Percentiles rank a stretch among this genome's conserved stretches.
These are phyloP conservation scores for Drosophila merina DNA, from an alignment of 2,888 invertebrate species.

Conservation along the genomic window DNA sequence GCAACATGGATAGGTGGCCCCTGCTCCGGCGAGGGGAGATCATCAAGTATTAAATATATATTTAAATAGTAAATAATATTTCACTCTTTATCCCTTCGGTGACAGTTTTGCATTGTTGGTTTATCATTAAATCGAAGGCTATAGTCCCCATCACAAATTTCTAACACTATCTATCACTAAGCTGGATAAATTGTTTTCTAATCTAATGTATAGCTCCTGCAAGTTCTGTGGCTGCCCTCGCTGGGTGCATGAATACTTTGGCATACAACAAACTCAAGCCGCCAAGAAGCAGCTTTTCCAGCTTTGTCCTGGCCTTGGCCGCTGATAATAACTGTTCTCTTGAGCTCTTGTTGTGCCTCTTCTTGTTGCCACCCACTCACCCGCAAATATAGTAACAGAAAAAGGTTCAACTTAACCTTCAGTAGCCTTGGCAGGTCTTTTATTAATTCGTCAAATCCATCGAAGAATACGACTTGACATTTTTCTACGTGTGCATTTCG, in stretches of 20 bases:
- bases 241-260: slow-evolving; percentile 34
- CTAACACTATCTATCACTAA: not conserved
- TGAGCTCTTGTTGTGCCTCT: slow-evolving; percentile 18
- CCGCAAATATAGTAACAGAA: not conserved
- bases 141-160: not conserved
- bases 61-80: not conserved
- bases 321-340: slow-evolving; percentile 35
- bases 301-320: slow-evolving; percentile 56
- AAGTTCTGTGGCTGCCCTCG: slow-evolving; percentile 29
- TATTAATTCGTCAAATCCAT: not conserved
- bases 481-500: slow-evolving; percentile 3
- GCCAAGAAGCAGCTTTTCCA: slow-evolving; percentile 14
- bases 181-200: slow-evolving; percentile 9
- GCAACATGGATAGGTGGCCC: slow-evolving; percentile 23
- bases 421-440: not conserved
- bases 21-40: not conserved
- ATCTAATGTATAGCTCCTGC: not conserved
- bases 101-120: not conserved
- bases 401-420: not conserved
- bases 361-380: slow-evolving; percentile 11
- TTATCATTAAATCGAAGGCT: no score
- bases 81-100: not conserved
- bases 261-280: slow-evolving; percentile 31
- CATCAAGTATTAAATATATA: no score
- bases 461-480: not conserved